phyloP scores from a whole-genome alignment of 35 echinoderm and acorn worm genomes.

The Apostichopus parvimensis region DNA sequence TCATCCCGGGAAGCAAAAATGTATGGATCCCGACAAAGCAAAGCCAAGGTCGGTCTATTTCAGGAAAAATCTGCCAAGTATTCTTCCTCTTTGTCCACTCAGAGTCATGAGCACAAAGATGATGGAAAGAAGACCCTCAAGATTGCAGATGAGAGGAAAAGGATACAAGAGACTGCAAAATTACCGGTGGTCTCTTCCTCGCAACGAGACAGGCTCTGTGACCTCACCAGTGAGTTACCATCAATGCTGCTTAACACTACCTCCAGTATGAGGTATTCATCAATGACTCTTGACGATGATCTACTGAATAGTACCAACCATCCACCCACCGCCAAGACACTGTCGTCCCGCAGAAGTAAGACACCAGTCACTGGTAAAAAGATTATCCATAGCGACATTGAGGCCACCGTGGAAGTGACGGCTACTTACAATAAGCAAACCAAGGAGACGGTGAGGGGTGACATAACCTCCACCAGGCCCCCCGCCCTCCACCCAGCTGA shows the following conservation, averaged over 20 bases:
- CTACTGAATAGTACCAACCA: slow-evolving; percentile 31
- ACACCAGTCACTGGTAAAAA: too few species aligned
- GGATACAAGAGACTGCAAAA: neutral
- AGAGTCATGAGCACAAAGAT: neutral
- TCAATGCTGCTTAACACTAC: slow-evolving; percentile 31
- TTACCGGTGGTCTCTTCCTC: neutral
- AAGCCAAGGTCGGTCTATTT: slow-evolving; percentile 37
- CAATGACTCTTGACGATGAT: slow-evolving; percentile 29
- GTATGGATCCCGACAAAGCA: neutral
- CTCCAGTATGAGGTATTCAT: slow-evolving; percentile 29
- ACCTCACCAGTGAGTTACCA: slow-evolving; percentile 1
- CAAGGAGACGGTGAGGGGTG: neutral
- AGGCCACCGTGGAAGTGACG: neutral
- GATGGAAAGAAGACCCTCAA: neutral
- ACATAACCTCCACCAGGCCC: neutral
- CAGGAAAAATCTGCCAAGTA: neutral
- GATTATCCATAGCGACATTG: neutral
- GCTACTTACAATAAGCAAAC: neutral
- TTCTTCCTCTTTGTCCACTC: neutral
- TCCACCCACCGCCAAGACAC: neutral
- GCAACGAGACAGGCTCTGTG: neutral
- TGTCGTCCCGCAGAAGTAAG: neutral
- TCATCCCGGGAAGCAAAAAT: neutral
- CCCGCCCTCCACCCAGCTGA: neutral
- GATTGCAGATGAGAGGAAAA: neutral